These are phyloP conservation scores for Apteryx owenii DNA, from an alignment of 2,113 vertebrate species.

Conservation along the genomic window DNA sequence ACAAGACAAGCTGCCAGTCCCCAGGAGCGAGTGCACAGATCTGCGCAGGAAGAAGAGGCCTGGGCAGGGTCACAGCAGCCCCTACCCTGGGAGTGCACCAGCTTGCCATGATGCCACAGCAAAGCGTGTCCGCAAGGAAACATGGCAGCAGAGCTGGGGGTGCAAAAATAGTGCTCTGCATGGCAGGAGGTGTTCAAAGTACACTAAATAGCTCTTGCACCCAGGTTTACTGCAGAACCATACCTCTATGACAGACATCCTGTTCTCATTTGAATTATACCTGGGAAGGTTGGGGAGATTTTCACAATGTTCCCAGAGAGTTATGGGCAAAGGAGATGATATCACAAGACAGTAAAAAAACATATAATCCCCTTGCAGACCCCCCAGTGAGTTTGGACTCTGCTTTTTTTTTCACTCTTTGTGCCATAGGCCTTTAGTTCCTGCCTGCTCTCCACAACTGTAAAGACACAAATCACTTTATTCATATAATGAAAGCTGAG, in stretches of 20 bases:
- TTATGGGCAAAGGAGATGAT: background rate
- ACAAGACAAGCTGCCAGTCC: background rate
- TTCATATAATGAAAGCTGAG: background rate
- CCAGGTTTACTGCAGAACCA: background rate
- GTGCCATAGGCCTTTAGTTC: background rate
- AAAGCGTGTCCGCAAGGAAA: background rate
- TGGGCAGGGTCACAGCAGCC: background rate
- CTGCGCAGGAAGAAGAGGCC: background rate
- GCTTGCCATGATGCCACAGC: background rate
- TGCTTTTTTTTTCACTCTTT: too few relatives aligned
- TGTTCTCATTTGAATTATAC: background rate
- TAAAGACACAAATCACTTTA: background rate
- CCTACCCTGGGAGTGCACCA: background rate
- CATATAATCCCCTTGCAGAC: background rate
- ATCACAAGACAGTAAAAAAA: background rate
- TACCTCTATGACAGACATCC: background rate
- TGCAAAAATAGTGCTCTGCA: too few relatives aligned
- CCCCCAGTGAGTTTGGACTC: background rate
- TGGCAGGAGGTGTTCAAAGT: accelerated
- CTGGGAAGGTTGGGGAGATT: background rate
- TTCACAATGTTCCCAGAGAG: background rate
- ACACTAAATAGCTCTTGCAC: accelerated
- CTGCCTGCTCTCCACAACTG: background rate
- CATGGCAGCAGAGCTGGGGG: background rate
- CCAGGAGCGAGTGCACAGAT: background rate